Conservation (phyloP, 1,140 invertebrate genomes). For the Cherax quadricarinatus region DNA sequence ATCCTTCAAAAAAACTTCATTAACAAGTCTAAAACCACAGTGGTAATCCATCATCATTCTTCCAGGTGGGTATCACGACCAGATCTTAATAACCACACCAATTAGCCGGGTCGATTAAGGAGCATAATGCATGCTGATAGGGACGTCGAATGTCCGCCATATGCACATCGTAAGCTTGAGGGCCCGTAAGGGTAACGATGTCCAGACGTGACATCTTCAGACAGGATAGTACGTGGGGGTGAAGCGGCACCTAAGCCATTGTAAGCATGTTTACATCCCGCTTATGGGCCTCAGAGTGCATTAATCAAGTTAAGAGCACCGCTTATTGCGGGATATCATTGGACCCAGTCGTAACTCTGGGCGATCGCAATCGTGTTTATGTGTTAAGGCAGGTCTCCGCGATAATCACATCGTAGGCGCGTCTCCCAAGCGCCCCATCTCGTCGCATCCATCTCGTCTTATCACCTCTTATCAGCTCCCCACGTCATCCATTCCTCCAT, state of each 20-base stretch:
- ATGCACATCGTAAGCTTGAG: neutral
- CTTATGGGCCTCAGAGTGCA: neutral
- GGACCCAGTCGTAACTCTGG: neutral
- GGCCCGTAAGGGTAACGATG: neutral
- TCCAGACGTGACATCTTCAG: neutral
- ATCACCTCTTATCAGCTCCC: too few species aligned
- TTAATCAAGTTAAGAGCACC: neutral
- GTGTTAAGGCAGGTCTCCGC: neutral
- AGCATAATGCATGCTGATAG: neutral
- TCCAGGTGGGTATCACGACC: neutral
- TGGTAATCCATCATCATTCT: neutral
- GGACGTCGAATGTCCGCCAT: neutral
- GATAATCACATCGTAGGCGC: neutral
- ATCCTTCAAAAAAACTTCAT: too few species aligned
- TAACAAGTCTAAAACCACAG: neutral
- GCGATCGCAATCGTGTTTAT: neutral
- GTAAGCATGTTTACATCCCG: too few species aligned
- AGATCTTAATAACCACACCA: neutral
- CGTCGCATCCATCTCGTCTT: too few species aligned
- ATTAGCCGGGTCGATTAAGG: neutral
- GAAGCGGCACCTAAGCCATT: too few species aligned
- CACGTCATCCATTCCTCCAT: too few species aligned
- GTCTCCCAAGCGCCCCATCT: too few species aligned
- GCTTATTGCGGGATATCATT: neutral
- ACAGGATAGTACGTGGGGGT: neutral